phyloP scores from a whole-genome alignment of 2,888 invertebrate genomes.

The Bembecia ichneumoniformis region DNA sequence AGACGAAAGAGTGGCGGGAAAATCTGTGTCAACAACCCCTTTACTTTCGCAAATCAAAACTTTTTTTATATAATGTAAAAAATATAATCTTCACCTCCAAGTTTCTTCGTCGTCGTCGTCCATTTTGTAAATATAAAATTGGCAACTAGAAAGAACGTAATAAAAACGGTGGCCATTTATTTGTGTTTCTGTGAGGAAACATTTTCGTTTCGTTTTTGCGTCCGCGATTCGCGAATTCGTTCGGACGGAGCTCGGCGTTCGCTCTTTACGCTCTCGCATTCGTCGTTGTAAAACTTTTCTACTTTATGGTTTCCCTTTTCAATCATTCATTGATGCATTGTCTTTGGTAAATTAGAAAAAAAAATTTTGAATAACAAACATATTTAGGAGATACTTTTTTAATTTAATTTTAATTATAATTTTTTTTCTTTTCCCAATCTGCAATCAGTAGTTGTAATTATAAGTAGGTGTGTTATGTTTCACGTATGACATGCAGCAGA shows the following conservation, averaged over 20 bases:
- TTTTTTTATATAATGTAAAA: conserved; percentile 1
- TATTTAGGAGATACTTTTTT: no score
- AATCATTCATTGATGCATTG: no score
- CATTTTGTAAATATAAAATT: conserved; percentile 62
- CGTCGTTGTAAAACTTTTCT: no score
- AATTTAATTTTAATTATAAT: no score
- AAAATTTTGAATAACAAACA: no score
- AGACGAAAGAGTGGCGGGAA: conserved; percentile 51
- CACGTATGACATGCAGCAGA: no score
- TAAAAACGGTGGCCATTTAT: conserved; percentile 69
- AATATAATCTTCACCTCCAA: not conserved
- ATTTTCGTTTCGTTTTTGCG: conserved; percentile 24
- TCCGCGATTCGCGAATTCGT: conserved; percentile 33
- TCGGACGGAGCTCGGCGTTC: not conserved
- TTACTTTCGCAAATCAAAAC: conserved; percentile 24
- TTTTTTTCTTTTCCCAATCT: no score
- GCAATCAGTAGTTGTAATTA: no score
- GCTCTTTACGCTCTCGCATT: no score
- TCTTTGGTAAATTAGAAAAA: no score
- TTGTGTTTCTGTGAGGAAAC: conserved; percentile 57
- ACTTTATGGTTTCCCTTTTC: no score
- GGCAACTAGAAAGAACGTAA: conserved; percentile 60
- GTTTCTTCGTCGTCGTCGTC: conserved; percentile 49
- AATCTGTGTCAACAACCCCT: conserved; percentile 45
- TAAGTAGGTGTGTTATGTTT: no score